These are phyloP conservation scores for Myzus persicae DNA, from an alignment of 1,140 invertebrate species.

Conservation along the genomic window DNA sequence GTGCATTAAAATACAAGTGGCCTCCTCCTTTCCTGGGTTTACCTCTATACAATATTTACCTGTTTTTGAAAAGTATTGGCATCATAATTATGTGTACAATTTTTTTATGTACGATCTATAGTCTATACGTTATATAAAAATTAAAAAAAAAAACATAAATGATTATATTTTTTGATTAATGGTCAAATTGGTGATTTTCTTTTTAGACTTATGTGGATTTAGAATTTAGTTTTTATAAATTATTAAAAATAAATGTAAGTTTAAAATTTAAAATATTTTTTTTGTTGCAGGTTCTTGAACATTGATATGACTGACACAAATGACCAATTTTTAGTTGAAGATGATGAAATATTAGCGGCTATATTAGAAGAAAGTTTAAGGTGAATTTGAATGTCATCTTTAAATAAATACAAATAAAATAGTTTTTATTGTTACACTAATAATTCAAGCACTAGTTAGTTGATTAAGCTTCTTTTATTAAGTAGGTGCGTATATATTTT, in stretches of 20 bases:
- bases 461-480: neutral
- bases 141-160: no score
- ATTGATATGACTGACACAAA: neutral
- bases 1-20: no score
- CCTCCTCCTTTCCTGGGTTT: neutral
- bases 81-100: neutral
- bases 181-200: neutral
- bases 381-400: neutral
- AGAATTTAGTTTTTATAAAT: neutral
- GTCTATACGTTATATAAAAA: no score
- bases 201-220: neutral
- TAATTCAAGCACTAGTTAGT: neutral
- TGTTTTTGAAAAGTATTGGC: neutral
- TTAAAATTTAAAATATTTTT: neutral
- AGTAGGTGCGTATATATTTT: neutral
- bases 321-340: constrained; percentile 48
- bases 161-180: neutral
- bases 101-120: neutral
- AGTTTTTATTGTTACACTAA: no score
- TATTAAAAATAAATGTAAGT: neutral
- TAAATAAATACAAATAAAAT: no score
- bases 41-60: neutral
- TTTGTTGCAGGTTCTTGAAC: neutral
- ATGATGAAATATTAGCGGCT: constrained; percentile 60
- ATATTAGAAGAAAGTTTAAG: constrained; percentile 61